Percentiles rank a stretch among this genome's conserved stretches.
phyloP scores from a whole-genome alignment of 2,797 vertebrate species.

The Nannoperca australis region DNA sequence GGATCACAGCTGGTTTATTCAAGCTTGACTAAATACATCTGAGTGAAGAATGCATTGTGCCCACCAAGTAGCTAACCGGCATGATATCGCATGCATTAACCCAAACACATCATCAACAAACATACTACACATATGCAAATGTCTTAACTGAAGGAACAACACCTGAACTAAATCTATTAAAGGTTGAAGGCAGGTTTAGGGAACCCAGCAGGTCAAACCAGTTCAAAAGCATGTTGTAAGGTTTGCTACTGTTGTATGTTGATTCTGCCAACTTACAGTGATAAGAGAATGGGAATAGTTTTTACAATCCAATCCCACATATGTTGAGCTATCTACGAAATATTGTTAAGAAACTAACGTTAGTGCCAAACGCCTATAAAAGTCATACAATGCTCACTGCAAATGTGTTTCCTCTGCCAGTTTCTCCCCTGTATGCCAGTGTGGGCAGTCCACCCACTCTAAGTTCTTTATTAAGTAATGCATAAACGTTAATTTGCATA shows the following conservation, averaged over 20 bases:
- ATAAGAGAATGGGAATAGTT: constrained; percentile 7
- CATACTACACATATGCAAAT: background rate
- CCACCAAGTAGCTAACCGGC: constrained; percentile 33
- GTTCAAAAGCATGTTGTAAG: constrained; percentile 18
- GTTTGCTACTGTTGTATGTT: background rate
- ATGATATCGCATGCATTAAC: constrained; percentile 22
- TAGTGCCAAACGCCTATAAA: background rate
- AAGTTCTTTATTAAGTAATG: background rate
- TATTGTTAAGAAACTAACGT: background rate
- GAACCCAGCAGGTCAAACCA: constrained; percentile 26
- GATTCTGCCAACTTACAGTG: background rate
- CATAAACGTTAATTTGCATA: background rate
- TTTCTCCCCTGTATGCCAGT: constrained; percentile 23
- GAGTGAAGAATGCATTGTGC: constrained; percentile 46
- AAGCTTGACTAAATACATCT: constrained; percentile 31
- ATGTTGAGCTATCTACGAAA: constrained; percentile 28
- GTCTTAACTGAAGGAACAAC: background rate
- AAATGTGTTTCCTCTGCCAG: constrained; percentile 40
- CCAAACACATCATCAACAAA: constrained; percentile 13
- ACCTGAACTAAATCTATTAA: background rate
- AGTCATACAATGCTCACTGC: background rate
- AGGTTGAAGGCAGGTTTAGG: constrained; percentile 1
- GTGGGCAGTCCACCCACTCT: background rate
- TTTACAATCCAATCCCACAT: background rate
- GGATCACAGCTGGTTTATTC: constrained; percentile 59